Evolutionary conservation across 2,113 vertebrate species (phyloP).

Genomic region (Larimichthys crocea): DNA sequence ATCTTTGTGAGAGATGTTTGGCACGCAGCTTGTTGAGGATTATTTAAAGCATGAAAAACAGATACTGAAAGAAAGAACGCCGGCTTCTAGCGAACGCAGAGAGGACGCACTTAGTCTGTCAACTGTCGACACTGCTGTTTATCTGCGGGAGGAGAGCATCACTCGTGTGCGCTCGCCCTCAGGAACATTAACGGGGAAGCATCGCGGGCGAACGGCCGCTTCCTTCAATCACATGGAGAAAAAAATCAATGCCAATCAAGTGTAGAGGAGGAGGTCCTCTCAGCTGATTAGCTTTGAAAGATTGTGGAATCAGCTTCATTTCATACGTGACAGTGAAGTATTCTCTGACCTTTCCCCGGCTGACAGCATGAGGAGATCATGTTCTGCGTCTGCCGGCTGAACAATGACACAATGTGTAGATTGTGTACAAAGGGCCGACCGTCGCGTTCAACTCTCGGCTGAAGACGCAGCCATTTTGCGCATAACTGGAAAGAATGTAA

Average conservation of each 20-base stretch:
- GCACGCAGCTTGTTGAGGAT: background rate
- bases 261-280: background rate
- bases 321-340: no score
- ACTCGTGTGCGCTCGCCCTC: slow-evolving; percentile 23
- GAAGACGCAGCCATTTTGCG: slow-evolving; percentile 57
- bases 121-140: slow-evolving; percentile 26
- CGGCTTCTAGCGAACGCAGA: background rate
- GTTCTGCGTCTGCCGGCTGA: background rate
- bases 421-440: slow-evolving; percentile 1
- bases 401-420: background rate
- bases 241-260: slow-evolving; percentile 37
- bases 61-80: background rate
- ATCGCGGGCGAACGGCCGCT: slow-evolving; percentile 21
- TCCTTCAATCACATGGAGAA: slow-evolving; percentile 18
- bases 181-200: slow-evolving; percentile 27
- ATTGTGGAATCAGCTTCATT: background rate
- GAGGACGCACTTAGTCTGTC: slow-evolving; percentile 19
- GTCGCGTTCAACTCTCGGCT: slow-evolving; percentile 8
- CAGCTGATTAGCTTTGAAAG: background rate
- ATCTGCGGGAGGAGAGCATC: slow-evolving; percentile 33
- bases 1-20: background rate
- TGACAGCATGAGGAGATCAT: background rate
- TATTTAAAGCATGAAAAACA: slow-evolving; percentile 11
- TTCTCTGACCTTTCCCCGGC: background rate
- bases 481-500: slow-evolving; percentile 53